phyloP scores from a whole-genome alignment of 2,113 vertebrate species.

The Oryzias curvinotus region DNA sequence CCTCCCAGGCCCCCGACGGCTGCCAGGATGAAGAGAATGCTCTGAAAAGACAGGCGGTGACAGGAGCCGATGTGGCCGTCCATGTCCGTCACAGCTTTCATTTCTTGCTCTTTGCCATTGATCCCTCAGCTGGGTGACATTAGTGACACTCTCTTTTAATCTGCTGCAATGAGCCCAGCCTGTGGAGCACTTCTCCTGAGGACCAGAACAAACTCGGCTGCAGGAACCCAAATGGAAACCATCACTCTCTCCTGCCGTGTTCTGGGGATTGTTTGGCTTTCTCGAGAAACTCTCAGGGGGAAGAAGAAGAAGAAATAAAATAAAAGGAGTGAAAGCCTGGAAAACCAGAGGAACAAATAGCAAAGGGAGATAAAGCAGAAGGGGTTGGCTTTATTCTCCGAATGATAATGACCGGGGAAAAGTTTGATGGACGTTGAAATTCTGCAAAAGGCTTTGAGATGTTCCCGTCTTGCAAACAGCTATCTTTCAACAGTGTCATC shows the following conservation, averaged over 20 bases:
- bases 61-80: constrained; percentile 68
- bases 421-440: constrained; percentile 27
- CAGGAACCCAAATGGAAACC: constrained; percentile 45
- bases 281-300: constrained; percentile 15
- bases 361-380: constrained; percentile 2
- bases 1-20: constrained; percentile 47
- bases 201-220: constrained; percentile 44
- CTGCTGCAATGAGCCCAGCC: constrained; percentile 68
- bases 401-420: constrained; percentile 21
- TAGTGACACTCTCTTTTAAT: constrained; percentile 72
- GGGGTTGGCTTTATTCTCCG: constrained; percentile 1
- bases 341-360: constrained; percentile 23
- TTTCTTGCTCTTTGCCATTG: constrained; percentile 61
- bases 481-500: constrained; percentile 37
- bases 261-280: constrained; percentile 42
- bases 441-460: constrained; percentile 8
- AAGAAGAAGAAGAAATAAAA: background rate
- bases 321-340: background rate
- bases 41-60: constrained; percentile 49
- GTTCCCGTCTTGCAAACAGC: constrained; percentile 1
- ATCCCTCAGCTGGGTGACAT: constrained; percentile 63
- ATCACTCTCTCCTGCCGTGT: constrained; percentile 31
- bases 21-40: constrained; percentile 56
- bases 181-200: constrained; percentile 40
- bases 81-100: constrained; percentile 69